Evolutionary conservation across 2,888 invertebrate genomes (phyloP).

Genomic region (Periphyllus acericola): DNA sequence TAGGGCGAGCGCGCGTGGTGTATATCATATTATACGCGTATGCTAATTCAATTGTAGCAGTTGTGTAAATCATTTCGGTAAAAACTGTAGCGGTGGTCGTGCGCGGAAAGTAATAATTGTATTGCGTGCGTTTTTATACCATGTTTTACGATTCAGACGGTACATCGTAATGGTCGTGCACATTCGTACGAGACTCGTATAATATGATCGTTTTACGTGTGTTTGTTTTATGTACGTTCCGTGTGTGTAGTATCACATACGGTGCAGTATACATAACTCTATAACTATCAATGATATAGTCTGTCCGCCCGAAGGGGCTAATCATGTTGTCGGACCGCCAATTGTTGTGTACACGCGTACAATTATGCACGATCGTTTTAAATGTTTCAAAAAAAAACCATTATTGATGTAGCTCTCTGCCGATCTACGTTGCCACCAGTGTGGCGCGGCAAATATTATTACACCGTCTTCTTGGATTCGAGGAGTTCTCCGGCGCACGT

Average conservation of each 20-base stretch:
- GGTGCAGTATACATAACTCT: background rate
- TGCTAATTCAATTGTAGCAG: conserved; percentile 30
- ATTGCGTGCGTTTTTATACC: background rate
- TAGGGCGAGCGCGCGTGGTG: background rate
- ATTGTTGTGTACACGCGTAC: background rate
- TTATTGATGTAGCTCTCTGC: background rate
- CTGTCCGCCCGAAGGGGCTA: background rate
- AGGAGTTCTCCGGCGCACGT: background rate
- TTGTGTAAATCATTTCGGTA: conserved; percentile 37
- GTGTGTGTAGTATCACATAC: background rate
- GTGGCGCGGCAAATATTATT: background rate
- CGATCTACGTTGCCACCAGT: background rate
- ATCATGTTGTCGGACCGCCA: conserved; percentile 1
- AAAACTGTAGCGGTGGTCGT: background rate
- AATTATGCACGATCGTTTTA: background rate
- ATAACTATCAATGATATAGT: background rate
- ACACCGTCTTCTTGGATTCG: background rate
- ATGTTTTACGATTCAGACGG: background rate
- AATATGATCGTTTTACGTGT: background rate
- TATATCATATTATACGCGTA: background rate
- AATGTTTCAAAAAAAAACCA: background rate
- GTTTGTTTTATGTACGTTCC: background rate
- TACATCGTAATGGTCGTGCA: background rate
- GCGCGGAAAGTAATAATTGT: background rate
- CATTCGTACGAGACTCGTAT: background rate